These are phyloP conservation scores for Mya arenaria DNA, from an alignment of 1,140 invertebrate species.

Conservation along the genomic window DNA sequence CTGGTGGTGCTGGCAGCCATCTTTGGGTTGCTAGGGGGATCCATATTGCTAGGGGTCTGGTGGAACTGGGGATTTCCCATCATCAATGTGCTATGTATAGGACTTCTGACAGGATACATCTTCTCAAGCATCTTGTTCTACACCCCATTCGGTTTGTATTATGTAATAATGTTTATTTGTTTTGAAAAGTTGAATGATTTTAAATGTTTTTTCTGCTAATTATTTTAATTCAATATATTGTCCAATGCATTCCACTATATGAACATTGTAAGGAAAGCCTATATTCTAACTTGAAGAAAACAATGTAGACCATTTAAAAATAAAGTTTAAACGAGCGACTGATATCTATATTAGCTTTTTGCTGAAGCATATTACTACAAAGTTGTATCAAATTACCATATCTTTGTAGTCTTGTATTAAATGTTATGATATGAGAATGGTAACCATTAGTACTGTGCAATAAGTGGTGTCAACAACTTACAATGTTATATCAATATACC, in stretches of 20 bases:
- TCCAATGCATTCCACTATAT: neutral
- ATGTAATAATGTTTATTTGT: neutral
- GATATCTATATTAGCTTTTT: neutral
- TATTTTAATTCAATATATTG: neutral
- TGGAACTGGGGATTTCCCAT: conserved; percentile 54
- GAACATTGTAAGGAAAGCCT: neutral
- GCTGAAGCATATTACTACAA: no score
- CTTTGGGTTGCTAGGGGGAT: conserved; percentile 59
- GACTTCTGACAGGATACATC: conserved; percentile 58
- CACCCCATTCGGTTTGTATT: conserved; percentile 62
- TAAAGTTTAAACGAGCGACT: neutral
- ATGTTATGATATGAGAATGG: no score
- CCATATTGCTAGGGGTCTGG: conserved; percentile 58
- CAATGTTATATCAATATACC: neutral
- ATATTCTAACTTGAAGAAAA: neutral
- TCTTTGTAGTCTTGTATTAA: no score
- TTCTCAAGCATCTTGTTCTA: conserved; percentile 57
- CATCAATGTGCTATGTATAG: conserved; percentile 58
- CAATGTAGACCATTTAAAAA: neutral
- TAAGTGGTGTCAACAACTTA: no score
- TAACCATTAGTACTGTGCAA: no score
- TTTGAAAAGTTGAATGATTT: neutral
- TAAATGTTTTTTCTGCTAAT: neutral
- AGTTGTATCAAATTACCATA: no score
- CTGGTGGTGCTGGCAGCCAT: conserved; percentile 44